These are phyloP conservation scores for Lycaon pictus DNA, from an alignment of 2,113 vertebrate genomes.

Conservation along the genomic window DNA sequence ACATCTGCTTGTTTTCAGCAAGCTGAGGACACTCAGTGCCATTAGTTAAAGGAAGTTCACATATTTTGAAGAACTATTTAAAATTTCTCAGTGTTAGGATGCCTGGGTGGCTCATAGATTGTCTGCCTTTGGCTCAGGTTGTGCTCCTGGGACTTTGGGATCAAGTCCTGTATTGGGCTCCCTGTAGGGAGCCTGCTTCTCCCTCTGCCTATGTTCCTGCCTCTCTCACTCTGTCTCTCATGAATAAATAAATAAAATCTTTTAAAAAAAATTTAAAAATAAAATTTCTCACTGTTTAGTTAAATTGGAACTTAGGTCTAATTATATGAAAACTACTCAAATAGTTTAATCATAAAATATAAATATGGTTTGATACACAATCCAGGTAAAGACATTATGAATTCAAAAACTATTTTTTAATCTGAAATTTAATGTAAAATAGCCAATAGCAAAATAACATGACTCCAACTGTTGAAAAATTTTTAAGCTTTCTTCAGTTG, in stretches of 20 bases:
- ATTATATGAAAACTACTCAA: not conserved
- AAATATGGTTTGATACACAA: not conserved
- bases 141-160: no score
- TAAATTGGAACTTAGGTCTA: not conserved
- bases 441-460: not conserved
- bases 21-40: not conserved
- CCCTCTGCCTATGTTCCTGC: no score
- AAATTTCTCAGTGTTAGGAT: not conserved
- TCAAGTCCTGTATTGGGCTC: no score
- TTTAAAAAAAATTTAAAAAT: no score
- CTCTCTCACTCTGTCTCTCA: no score
- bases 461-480: not conserved
- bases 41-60: not conserved
- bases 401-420: not conserved
- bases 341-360: not conserved
- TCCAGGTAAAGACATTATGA: not conserved
- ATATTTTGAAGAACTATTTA: not conserved
- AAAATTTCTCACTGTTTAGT: not conserved
- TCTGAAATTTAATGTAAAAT: not conserved
- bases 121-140: no score
- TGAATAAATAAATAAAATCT: no score
- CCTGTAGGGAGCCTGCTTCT: no score
- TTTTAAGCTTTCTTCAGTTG: not conserved
- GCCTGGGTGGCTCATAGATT: no score
- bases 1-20: not conserved